A percentile compares a stretch with the other conserved stretches of the same genome.
Evolutionary conservation across 2,888 invertebrate genomes (phyloP).

Genomic region (Ophraella communa): DNA sequence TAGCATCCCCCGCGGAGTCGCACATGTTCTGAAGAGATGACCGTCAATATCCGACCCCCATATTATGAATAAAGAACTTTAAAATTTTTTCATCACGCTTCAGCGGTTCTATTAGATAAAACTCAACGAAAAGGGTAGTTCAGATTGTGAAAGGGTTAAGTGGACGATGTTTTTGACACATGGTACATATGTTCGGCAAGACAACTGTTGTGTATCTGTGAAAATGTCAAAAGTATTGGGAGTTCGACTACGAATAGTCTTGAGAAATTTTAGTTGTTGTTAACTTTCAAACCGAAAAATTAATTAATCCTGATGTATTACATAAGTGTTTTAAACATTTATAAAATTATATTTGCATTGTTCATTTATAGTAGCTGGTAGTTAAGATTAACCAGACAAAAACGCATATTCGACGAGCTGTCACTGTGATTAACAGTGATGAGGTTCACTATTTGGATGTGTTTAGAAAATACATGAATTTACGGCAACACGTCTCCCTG

Average conservation of each 20-base stretch:
- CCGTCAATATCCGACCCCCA: conserved; percentile 46
- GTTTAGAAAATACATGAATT: too few species aligned
- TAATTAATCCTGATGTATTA: too few species aligned
- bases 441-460: too few species aligned
- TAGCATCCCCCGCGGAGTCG: conserved; percentile 42
- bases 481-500: too few species aligned
- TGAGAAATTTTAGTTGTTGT: neutral
- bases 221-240: neutral
- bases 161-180: conserved; percentile 42
- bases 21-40: conserved; percentile 49
- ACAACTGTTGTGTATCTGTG: neutral
- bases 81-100: conserved; percentile 48
- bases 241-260: neutral
- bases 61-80: conserved; percentile 51
- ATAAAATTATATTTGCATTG: too few species aligned
- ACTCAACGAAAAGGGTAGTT: conserved; percentile 46
- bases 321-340: too few species aligned
- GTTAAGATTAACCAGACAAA: too few species aligned
- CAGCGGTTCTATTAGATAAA: conserved; percentile 48
- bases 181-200: conserved; percentile 22
- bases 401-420: too few species aligned
- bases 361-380: too few species aligned
- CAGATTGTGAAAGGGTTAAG: conserved; percentile 49
- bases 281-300: too few species aligned
- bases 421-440: too few species aligned